Conservation (phyloP, 1,140 invertebrate genomes). For the Drosophila suzukii region DNA sequence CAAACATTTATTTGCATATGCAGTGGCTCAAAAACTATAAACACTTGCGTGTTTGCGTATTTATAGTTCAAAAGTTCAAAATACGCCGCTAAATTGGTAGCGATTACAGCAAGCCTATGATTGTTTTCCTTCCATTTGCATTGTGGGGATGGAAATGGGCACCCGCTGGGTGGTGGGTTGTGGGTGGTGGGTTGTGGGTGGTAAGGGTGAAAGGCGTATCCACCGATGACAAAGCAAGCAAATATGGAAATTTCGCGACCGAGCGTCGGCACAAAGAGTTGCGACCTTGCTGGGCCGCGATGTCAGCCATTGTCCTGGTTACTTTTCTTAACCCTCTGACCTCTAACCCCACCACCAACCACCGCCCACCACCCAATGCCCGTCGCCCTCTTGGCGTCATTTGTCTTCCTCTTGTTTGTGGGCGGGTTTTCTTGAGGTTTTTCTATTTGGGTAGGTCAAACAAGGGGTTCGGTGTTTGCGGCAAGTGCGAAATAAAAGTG, state of each 20-base stretch:
- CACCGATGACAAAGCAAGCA: conserved; percentile 13
- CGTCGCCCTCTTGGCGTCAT: conserved; percentile 12
- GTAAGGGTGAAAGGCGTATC: background rate
- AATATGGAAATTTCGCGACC: conserved; percentile 45
- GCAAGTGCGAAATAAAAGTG: conserved; percentile 4
- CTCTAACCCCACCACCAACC: conserved; percentile 5
- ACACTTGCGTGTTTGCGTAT: conserved; percentile 25
- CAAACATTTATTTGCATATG: conserved; percentile 19
- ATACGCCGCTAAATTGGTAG: conserved; percentile 30
- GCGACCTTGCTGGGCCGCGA: conserved; percentile 43
- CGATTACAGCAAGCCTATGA: conserved; percentile 26
- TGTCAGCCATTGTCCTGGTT: conserved; percentile 58
- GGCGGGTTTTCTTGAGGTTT: conserved; percentile 9
- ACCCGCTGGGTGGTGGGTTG: background rate
- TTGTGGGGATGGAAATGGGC: conserved; percentile 16
- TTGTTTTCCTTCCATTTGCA: conserved; percentile 28
- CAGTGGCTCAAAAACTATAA: conserved; percentile 4
- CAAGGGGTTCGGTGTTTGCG: background rate
- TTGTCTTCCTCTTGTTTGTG: conserved; percentile 19
- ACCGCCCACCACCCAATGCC: too few species aligned
- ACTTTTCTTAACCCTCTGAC: conserved; percentile 9
- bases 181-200: background rate
- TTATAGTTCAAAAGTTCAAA: conserved; percentile 42
- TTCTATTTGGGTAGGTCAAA: conserved; percentile 4
- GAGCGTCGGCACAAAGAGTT: conserved; percentile 32